phyloP scores from a whole-genome alignment of 2,888 invertebrate genomes.

The Nomada ruficornis region DNA sequence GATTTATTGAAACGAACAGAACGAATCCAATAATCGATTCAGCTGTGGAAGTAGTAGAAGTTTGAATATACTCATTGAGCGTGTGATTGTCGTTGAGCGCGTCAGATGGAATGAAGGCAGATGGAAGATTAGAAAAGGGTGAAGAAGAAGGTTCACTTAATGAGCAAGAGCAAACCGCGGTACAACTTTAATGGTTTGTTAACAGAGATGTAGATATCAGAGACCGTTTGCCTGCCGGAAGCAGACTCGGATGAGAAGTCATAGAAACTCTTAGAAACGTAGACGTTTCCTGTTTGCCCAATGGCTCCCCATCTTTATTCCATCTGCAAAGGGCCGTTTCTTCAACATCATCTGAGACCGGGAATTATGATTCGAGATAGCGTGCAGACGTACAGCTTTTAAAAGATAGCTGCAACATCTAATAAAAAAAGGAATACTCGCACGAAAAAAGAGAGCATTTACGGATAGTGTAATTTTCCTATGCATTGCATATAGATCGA shows the following conservation, averaged over 20 bases:
- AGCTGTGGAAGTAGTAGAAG: not conserved
- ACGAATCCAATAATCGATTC: not conserved
- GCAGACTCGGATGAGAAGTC: conserved; percentile 71
- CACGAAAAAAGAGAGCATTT: conserved; percentile 33
- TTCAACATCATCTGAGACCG: conserved; percentile 49
- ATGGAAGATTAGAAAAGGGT: conserved; percentile 64
- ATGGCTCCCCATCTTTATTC: conserved; percentile 80
- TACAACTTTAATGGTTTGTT: conserved; percentile 80
- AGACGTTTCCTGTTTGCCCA: conserved; percentile 72
- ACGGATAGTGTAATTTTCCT: conserved; percentile 27
- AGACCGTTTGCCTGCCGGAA: conserved; percentile 68
- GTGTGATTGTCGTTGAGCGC: conserved; percentile 29
- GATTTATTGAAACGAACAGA: not conserved
- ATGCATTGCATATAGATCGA: not conserved
- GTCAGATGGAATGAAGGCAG: conserved; percentile 22
- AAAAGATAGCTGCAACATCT: conserved; percentile 39
- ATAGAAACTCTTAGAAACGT: conserved; percentile 71
- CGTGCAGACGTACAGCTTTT: conserved; percentile 26
- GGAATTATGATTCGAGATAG: conserved; percentile 70
- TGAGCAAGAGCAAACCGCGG: conserved; percentile 72
- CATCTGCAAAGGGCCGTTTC: conserved; percentile 78
- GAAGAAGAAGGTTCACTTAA: conserved; percentile 65
- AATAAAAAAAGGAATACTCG: conserved; percentile 43
- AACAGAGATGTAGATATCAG: conserved; percentile 76
- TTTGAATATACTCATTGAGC: not conserved